A percentile compares a stretch with the other conserved stretches of the same genome.
These are phyloP conservation scores for Drosophila paucipuncta DNA, from an alignment of 2,888 invertebrate species.

Conservation along the genomic window DNA sequence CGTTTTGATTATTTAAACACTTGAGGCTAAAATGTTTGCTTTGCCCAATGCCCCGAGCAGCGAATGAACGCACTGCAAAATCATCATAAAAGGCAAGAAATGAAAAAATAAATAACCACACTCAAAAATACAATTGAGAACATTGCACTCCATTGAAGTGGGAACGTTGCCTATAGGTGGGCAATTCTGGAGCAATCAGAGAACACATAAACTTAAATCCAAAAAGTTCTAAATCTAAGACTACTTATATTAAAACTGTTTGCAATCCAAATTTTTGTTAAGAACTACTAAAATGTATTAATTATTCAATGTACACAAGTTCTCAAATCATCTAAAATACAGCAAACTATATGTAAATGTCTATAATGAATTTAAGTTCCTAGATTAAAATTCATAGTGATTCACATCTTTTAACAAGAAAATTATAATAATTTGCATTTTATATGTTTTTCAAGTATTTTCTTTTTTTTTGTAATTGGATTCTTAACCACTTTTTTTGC, in stretches of 20 bases:
- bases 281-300: not conserved
- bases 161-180: not conserved
- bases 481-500: not conserved
- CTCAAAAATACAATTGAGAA: not conserved
- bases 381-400: not conserved
- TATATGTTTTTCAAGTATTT: not conserved
- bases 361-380: not conserved
- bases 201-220: not conserved
- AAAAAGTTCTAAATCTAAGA: not conserved
- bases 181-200: not conserved
- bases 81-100: conserved; percentile 76
- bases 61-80: conserved; percentile 55
- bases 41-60: conserved; percentile 55
- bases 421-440: not conserved
- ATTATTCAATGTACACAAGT: not conserved
- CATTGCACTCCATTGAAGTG: not conserved
- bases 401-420: not conserved
- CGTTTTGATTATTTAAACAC: conserved; percentile 80
- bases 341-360: not conserved
- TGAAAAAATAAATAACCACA: conserved; percentile 69
- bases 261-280: not conserved
- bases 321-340: not conserved
- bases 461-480: not conserved
- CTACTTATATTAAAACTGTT: not conserved
- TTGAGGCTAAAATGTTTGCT: conserved; percentile 80